Evolutionary conservation across 2,113 vertebrate species (phyloP).

Genomic region (Acrocephalus arundinaceus): DNA sequence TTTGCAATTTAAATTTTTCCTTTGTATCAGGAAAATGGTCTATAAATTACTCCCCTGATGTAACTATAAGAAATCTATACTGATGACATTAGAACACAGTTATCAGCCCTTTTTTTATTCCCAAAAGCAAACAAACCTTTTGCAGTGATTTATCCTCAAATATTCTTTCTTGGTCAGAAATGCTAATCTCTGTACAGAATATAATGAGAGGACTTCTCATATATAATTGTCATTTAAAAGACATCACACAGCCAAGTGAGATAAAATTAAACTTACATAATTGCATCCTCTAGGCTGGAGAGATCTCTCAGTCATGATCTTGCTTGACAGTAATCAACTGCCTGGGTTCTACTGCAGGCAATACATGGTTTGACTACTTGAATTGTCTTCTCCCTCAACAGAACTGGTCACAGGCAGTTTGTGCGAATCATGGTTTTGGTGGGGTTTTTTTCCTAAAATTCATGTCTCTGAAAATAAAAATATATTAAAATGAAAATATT

Average conservation of each 20-base stretch:
- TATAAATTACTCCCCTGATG: conserved; percentile 41
- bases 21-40: conserved; percentile 44
- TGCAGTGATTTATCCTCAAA: conserved; percentile 42
- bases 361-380: background rate
- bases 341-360: background rate
- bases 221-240: background rate
- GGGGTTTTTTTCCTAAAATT: background rate
- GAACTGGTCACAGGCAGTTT: background rate
- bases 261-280: conserved; percentile 23
- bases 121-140: conserved; percentile 30
- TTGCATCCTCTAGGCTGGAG: background rate
- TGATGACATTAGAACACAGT: conserved; percentile 25
- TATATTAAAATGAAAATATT: background rate
- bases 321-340: background rate
- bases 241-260: background rate
- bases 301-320: background rate
- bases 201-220: conserved; percentile 2
- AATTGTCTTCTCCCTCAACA: background rate
- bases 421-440: background rate
- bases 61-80: conserved; percentile 29
- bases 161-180: conserved; percentile 37
- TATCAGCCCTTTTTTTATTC: background rate
- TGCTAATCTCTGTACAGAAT: background rate
- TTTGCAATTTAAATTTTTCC: conserved; percentile 38
- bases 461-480: background rate